Base-by-base conservation (phyloP, 2,797 vertebrate species). In the Sparidentex hasta region DNA sequence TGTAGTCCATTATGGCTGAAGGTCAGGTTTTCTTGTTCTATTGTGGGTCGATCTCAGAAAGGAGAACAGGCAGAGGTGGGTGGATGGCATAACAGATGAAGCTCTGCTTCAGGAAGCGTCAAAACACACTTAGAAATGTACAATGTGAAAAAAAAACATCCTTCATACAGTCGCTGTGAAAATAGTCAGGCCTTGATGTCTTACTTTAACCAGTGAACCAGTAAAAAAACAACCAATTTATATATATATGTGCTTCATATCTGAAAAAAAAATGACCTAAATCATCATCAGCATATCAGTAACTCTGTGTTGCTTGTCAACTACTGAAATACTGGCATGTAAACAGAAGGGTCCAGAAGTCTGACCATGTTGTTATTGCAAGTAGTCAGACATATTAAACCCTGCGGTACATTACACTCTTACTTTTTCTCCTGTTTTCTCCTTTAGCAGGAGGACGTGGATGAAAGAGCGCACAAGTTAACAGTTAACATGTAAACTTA, bases 1-100 rank as follows among this genome's bases (percentile, higher is more conserved):
- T 68, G 69, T 62, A 83, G 83, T 86, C 85, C 77, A 90, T 93
- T 88, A 89, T 44, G 51, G 69, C 72, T 86, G 79, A 90, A 92
- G 89, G 88, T 92, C 87, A 90, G 71, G 57, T 71, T 80, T 80
- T 82, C 59, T 78, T 83, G 70, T 80, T 86, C 52, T 65, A 47
- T 58, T 55, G 29, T 44, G 44, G 43, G 51, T 86, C 68, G 75
- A 82, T 76, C 88, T 85, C 68, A 51, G 76, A 64, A 81, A 81
- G 71, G 50, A 65, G 65, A 75, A 59, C 21, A 51, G 50, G 51
- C 38, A 76, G 54, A 74, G 56, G 27, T 52, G 51, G 44, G 55
- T 16, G 43, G 57, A 43, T 57, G 63, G 71, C 16, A 62, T 77
- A 81, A 75, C 69, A 78, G 51, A 75, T 29, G 29, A 69, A 1